These are phyloP conservation scores for Eidolon helvum DNA, from an alignment of 2,113 vertebrate genomes.

Conservation along the genomic window DNA sequence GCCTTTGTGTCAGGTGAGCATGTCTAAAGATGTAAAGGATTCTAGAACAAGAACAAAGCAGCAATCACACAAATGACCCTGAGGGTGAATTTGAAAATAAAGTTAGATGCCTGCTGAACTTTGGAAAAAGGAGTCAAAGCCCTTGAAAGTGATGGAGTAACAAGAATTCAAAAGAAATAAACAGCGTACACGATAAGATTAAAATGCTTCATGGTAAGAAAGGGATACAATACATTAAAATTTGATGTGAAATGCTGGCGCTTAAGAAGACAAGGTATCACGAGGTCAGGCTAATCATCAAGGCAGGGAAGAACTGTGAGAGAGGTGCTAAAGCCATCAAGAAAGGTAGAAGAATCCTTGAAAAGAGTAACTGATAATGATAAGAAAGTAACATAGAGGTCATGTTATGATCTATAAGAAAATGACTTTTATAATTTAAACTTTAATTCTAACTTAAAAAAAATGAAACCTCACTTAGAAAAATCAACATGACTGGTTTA, in stretches of 20 bases:
- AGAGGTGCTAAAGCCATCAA: not conserved
- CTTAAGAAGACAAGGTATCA: not conserved
- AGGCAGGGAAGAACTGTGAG: not conserved
- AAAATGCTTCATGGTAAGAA: not conserved
- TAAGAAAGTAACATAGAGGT: not conserved
- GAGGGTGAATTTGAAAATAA: not conserved
- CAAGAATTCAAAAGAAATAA: not conserved
- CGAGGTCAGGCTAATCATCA: not conserved
- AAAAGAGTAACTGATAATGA: constrained; percentile 8
- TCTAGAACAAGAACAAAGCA: not conserved
- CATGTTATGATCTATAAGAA: not conserved
- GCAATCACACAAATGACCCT: not conserved
- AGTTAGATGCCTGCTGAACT: not conserved
- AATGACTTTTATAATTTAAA: constrained; percentile 1
- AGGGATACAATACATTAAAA: not conserved
- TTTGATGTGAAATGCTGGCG: not conserved
- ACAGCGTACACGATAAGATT: not conserved
- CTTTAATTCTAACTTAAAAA: not conserved
- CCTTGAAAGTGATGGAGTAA: not conserved
- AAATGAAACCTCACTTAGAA: not conserved
- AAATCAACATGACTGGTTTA: not conserved
- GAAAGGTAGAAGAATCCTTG: not conserved
- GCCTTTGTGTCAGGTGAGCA: not conserved
- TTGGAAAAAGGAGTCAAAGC: not conserved
- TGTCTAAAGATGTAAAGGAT: not conserved